These are phyloP conservation scores for Dynastes grantii DNA, from an alignment of 2,888 invertebrate species.

Conservation along the genomic window DNA sequence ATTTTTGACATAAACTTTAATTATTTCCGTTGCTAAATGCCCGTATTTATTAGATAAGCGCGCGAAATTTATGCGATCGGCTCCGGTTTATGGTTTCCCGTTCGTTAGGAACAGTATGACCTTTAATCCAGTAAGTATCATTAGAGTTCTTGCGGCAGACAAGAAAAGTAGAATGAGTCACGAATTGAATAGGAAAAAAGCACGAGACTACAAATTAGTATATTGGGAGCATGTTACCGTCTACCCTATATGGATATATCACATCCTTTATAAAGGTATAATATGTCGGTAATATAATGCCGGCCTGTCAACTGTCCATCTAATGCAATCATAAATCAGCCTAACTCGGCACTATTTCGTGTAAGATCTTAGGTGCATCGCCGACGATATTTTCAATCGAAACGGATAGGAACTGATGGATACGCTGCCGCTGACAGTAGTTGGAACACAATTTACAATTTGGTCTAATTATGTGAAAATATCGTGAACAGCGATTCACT, in stretches of 20 bases:
- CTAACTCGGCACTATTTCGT: slow-evolving; percentile 46
- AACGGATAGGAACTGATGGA: slow-evolving; percentile 18
- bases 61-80: slow-evolving; percentile 43
- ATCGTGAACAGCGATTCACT: neutral
- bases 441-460: slow-evolving; percentile 33
- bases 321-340: slow-evolving; percentile 51
- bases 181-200: slow-evolving; percentile 51
- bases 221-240: slow-evolving; percentile 57
- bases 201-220: slow-evolving; percentile 58
- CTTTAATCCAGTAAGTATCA: slow-evolving; percentile 46
- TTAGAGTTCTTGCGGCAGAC: slow-evolving; percentile 39
- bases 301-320: slow-evolving; percentile 50
- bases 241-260: slow-evolving; percentile 57
- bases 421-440: slow-evolving; percentile 24
- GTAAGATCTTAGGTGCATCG: slow-evolving; percentile 35
- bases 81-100: slow-evolving; percentile 44
- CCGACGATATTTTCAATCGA: slow-evolving; percentile 38
- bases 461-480: slow-evolving; percentile 32
- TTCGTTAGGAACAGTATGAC: slow-evolving; percentile 45
- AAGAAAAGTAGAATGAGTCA: slow-evolving; percentile 51
- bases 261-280: slow-evolving; percentile 54
- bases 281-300: slow-evolving; percentile 53
- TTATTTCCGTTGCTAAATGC: slow-evolving; percentile 47
- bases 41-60: slow-evolving; percentile 44
- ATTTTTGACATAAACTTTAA: slow-evolving; percentile 44